A percentile compares a stretch with the other conserved stretches of the same genome.
Conservation (phyloP, 2,888 invertebrate genomes). For the Lottia gigantea region DNA sequence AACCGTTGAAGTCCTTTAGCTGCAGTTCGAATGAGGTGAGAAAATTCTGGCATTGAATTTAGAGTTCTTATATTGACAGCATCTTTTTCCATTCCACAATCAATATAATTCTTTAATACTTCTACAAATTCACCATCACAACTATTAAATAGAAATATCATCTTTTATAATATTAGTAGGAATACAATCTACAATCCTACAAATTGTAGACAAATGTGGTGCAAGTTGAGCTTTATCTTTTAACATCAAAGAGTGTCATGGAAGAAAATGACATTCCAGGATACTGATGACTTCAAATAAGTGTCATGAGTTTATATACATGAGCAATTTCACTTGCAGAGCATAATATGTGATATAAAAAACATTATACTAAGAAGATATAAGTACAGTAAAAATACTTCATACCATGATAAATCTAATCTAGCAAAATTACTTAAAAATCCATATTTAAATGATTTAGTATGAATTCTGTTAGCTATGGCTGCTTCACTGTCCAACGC, state of each 20-base stretch:
- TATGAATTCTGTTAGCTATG: slow-evolving; percentile 20
- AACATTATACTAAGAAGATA: too few species aligned
- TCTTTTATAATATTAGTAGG: too few species aligned
- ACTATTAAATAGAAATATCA: slow-evolving; percentile 39
- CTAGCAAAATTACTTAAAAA: slow-evolving; percentile 52
- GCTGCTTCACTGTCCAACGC: slow-evolving; percentile 23
- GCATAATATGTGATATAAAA: too few species aligned
- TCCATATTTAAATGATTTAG: slow-evolving; percentile 36
- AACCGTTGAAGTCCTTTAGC: slow-evolving; percentile 57
- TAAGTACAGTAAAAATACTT: too few species aligned
- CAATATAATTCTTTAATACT: slow-evolving; percentile 55
- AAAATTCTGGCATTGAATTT: slow-evolving; percentile 51
- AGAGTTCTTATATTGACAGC: slow-evolving; percentile 36
- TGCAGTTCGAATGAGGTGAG: slow-evolving; percentile 51
- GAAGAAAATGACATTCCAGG: too few species aligned
- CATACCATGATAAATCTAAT: slow-evolving; percentile 58
- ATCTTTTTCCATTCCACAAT: slow-evolving; percentile 56
- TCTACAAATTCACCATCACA: slow-evolving; percentile 59
- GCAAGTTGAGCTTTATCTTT: too few species aligned
- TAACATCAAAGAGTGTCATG: too few species aligned
- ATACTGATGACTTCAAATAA: too few species aligned
- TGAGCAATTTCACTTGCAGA: too few species aligned
- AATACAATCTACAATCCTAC: too few species aligned
- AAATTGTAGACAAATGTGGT: too few species aligned
- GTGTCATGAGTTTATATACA: too few species aligned